Base-by-base conservation (phyloP, 2,888 invertebrate species). In the Phorcus lineatus region DNA sequence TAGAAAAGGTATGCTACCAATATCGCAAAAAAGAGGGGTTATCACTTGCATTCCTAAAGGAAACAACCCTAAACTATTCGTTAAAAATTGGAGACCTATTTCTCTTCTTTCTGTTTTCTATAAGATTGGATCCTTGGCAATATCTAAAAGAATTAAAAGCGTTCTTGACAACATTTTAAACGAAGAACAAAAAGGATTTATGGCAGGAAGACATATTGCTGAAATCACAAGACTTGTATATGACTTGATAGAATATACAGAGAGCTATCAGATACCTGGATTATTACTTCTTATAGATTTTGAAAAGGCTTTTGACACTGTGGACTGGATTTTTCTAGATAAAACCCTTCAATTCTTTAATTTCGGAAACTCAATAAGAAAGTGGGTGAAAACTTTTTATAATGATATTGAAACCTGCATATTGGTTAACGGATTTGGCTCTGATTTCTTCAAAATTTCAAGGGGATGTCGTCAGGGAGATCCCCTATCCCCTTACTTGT, bases 401-500 rank as follows among this genome's bases (percentile, higher is more conserved):
- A 13, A 17, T 24, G 75, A 53, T 28, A 28, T 54, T 17, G 53
- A 75, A 36, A 9, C 19, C 3, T n/a, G 62, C 17, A 22, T 57
- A 28, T 40, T 77, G n/a, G 40, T 57, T 57, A 77, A 75, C 28
- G 24, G 54, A 3, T 75, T 53, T 28, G 24, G 28, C 11, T 31
- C 16, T 0, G 16, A 6, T 4, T 74, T 47, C 1, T 81, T 79
- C n/a, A 11, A 16, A 6, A 66, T 74, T 3, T 17, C 13, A 2
- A 36, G 62, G n/a, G 81, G 78, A 19, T 78, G 74, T 74, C 11
- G 81, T 17, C 78, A 81, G 57, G 78, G 81, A 19, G 81, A 78
- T 36, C 53, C 79, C 13, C 11, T 74, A 6, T 75, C 66, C 6
- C 66, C 55, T 11, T 75, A 76, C 13, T 11, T 47, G 1, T 47